Evolutionary conservation across 2,888 invertebrate species (phyloP).

Genomic region (Lordiphosa andalusiaca): DNA sequence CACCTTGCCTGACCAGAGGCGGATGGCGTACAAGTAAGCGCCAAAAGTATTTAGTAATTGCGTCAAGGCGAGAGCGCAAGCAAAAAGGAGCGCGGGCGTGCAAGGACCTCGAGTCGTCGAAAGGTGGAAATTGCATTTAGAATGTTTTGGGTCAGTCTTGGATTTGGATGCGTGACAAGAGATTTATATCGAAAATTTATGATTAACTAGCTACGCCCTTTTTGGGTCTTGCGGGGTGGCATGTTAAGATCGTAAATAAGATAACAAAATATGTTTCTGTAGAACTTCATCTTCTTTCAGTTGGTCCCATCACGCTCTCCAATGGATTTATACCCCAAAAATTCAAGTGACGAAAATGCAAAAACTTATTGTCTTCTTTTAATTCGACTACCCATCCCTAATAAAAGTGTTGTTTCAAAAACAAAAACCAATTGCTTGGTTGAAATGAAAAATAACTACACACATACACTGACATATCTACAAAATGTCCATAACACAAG

Average conservation of each 20-base stretch:
- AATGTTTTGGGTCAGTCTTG: slow-evolving; percentile 23
- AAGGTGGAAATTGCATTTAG: slow-evolving; percentile 70
- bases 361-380: too few relatives aligned
- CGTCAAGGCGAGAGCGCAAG: slow-evolving; percentile 40
- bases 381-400: slow-evolving; percentile 1
- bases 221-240: too few relatives aligned
- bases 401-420: not conserved
- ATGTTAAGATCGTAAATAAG: too few relatives aligned
- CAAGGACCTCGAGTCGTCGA: slow-evolving; percentile 11
- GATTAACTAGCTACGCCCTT: too few relatives aligned
- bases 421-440: slow-evolving; percentile 51
- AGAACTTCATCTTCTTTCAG: too few relatives aligned
- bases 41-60: slow-evolving; percentile 73
- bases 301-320: too few relatives aligned
- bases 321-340: too few relatives aligned
- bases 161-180: not conserved
- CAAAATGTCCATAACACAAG: slow-evolving; percentile 30
- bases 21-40: slow-evolving; percentile 39
- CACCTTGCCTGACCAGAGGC: slow-evolving; percentile 12
- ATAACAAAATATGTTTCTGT: too few relatives aligned
- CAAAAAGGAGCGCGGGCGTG: not conserved
- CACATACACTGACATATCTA: not conserved
- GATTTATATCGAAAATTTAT: not conserved
- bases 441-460: slow-evolving; percentile 23
- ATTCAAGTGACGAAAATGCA: too few relatives aligned